Evolutionary conservation across 23 tunicate genomes (phyloP).

Genomic region (Aplidium turbinatum): DNA sequence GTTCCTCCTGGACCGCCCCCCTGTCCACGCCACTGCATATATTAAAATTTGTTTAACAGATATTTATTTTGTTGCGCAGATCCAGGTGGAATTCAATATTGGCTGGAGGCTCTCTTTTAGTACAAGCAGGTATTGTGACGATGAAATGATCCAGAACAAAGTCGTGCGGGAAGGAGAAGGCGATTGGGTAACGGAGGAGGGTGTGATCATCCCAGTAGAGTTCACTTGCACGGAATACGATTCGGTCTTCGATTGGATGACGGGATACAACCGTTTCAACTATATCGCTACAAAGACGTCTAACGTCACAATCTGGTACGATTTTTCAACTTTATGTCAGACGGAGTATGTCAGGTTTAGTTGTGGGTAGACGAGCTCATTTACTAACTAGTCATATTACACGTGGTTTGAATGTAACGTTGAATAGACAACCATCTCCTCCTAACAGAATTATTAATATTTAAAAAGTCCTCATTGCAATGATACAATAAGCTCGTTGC

Average conservation of each 20-base stretch:
- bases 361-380: too few relatives aligned
- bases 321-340: neutral
- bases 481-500: too few relatives aligned
- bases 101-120: slow-evolving; percentile 48
- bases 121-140: slow-evolving; percentile 2
- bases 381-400: too few relatives aligned
- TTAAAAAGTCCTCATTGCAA: too few relatives aligned
- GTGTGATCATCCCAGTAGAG: slow-evolving; percentile 12
- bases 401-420: too few relatives aligned
- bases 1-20: too few relatives aligned
- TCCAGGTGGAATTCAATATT: slow-evolving; percentile 29
- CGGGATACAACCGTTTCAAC: slow-evolving; percentile 35
- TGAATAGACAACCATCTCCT: too few relatives aligned
- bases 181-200: slow-evolving; percentile 13
- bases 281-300: slow-evolving; percentile 15
- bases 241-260: slow-evolving; percentile 49
- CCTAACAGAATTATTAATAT: too few relatives aligned
- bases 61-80: too few relatives aligned
- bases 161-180: slow-evolving; percentile 3
- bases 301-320: slow-evolving; percentile 35
- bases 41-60: too few relatives aligned
- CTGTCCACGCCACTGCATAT: too few relatives aligned
- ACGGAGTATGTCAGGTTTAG: too few relatives aligned
- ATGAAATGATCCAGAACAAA: slow-evolving; percentile 8
- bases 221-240: slow-evolving; percentile 46